Evolutionary conservation across 2,888 invertebrate species (phyloP).

Genomic region (Gibbula magus): DNA sequence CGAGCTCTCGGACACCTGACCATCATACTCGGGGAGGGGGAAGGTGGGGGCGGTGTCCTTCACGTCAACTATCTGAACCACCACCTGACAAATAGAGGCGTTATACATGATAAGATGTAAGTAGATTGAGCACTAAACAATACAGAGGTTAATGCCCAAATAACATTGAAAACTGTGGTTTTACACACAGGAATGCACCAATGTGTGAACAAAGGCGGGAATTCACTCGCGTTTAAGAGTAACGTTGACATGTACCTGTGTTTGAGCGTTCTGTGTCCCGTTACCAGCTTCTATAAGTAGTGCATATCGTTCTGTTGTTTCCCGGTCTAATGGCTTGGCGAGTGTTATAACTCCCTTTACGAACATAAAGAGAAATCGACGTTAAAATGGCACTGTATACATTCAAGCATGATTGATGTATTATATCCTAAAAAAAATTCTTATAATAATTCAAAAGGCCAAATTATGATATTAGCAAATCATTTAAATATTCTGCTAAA

Average conservation of each 20-base stretch:
- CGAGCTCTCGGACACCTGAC: conserved; percentile 36
- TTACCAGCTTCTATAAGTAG: conserved; percentile 31
- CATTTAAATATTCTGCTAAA: no score
- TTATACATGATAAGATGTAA: background rate
- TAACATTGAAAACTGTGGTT: no score
- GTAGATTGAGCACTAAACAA: background rate
- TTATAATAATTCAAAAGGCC: no score
- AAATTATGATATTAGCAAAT: no score
- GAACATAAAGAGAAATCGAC: background rate
- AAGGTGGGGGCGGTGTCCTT: conserved; percentile 37
- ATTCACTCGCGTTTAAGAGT: no score
- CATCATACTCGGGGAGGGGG: conserved; percentile 24
- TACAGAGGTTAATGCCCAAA: no score
- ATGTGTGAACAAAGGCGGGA: no score
- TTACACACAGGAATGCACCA: no score
- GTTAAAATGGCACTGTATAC: no score
- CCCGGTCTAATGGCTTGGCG: conserved; percentile 33
- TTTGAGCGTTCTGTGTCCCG: conserved; percentile 26
- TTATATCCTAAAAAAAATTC: no score
- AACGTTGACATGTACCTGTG: conserved; percentile 31
- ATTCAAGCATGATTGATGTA: no score
- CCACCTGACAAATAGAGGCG: conserved; percentile 27
- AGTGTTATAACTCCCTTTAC: conserved; percentile 36
- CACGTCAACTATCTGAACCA: conserved; percentile 30
- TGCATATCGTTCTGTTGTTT: conserved; percentile 28